Base-by-base conservation (phyloP, 2,888 invertebrate genomes). In the Dioctria linearis region DNA sequence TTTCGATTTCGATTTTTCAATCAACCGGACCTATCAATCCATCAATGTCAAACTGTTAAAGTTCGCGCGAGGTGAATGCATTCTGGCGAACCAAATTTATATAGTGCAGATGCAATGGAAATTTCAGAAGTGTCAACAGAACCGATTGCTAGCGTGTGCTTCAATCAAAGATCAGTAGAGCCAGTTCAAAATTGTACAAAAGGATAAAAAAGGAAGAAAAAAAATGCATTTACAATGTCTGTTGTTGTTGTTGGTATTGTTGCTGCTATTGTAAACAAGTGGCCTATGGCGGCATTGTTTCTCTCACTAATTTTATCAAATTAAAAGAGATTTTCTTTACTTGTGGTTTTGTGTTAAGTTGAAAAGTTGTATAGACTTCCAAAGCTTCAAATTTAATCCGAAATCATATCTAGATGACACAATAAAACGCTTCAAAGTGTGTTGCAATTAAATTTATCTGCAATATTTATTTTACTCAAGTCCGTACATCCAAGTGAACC, bases 1-100 rank as follows among this genome's bases (percentile, higher is more conserved):
- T 80, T 80, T 80, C 76, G 67, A 76, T 80, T 80, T 80, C 76
- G 80, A 80, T 80, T 80, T 80, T 75, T 76, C 76, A 80, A 76
- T 80, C 80, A 80, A 75, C 40, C 67, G 76, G 67, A 59, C 78
- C 75, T 76, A 80, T 80, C 80, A 80, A 75, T 80, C 80, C 67
- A 75, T 80, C 80, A 80, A 66, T 80, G 76, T 80, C 76, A 76
- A 43, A 49, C 40, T 42, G 49, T 43, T 25, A 5, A 6, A 67
- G 67, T 11, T 8, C 61, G 25, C 25, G 25, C 25, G 25, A 25
- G 54, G 6, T 11, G 54, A n/a, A 4, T 54, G 54, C 54, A 54
- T 11, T n/a, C 54, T 8, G 8, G 5, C 8, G 5, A 8, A 11
- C 54, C 11, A 3, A 54, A 54, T n/a, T 4, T 8, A 4, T 46